Percentiles rank a stretch among this genome's conserved stretches.
These are phyloP conservation scores for Nomada hirtipes DNA, from an alignment of 2,888 invertebrate species.

Conservation along the genomic window DNA sequence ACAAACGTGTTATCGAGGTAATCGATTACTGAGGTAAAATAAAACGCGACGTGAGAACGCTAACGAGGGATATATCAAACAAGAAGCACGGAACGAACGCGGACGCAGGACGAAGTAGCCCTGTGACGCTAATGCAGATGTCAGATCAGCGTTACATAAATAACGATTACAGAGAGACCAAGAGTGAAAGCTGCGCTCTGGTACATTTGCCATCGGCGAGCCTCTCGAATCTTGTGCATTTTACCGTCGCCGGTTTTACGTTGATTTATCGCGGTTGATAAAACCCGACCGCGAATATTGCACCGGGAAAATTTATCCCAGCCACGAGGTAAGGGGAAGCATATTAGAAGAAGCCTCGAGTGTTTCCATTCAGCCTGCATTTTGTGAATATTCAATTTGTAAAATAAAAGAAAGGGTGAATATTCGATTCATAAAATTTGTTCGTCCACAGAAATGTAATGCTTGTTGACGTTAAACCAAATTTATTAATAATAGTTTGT, in stretches of 20 bases:
- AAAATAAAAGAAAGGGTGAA: no score
- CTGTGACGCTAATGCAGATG: slow-evolving; percentile 69
- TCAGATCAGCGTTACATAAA: slow-evolving; percentile 72
- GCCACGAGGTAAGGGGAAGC: neutral
- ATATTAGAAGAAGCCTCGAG: slow-evolving; percentile 35
- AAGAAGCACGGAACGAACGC: neutral
- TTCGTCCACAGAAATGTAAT: no score
- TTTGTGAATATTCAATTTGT: no score
- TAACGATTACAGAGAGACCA: slow-evolving; percentile 70
- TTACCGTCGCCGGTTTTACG: slow-evolving; percentile 63
- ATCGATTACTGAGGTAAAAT: neutral
- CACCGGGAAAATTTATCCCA: slow-evolving; percentile 62
- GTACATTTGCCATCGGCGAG: slow-evolving; percentile 28
- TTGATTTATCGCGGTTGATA: slow-evolving; percentile 76
- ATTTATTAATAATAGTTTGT: no score
- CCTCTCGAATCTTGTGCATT: slow-evolving; percentile 43
- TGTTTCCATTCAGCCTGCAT: slow-evolving; percentile 12
- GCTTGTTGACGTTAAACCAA: no score
- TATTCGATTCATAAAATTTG: no score
- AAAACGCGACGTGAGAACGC: neutral
- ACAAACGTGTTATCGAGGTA: neutral
- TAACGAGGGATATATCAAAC: no score
- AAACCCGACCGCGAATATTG: slow-evolving; percentile 67
- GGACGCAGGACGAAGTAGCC: slow-evolving; percentile 16
- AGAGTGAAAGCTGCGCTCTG: slow-evolving; percentile 22